Conservation (phyloP, 2,797 vertebrate genomes). For the Micrastur ruficollis region DNA sequence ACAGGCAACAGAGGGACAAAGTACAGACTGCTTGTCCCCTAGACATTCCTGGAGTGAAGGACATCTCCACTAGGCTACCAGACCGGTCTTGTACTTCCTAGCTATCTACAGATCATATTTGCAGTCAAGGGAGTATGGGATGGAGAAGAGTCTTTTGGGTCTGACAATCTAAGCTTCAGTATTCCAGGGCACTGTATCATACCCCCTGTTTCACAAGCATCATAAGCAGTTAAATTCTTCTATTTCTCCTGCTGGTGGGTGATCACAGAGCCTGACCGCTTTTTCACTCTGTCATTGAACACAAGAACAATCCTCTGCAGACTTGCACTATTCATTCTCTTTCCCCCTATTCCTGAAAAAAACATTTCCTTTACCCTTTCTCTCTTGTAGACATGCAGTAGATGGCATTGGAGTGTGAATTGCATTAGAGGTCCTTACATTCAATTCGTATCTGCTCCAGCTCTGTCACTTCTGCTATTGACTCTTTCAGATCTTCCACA, state of each 20-base stretch:
- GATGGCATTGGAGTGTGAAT: neutral
- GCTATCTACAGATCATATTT: neutral
- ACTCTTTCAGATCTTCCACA: constrained; percentile 95
- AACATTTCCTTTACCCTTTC: neutral
- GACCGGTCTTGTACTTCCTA: neutral
- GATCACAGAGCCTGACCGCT: neutral
- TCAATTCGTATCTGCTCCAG: constrained; percentile 99
- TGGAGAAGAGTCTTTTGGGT: neutral
- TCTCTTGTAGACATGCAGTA: neutral
- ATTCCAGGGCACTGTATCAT: neutral
- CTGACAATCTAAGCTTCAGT: neutral
- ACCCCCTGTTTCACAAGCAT: neutral
- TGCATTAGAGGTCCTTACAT: constrained; percentile 80
- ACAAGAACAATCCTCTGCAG: neutral
- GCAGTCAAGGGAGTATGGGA: neutral
- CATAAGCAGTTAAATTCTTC: neutral
- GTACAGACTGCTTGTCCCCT: neutral
- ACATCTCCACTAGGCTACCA: neutral
- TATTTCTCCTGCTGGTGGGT: neutral
- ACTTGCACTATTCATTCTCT: neutral
- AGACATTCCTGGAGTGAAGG: neutral
- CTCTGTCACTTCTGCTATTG: constrained; percentile 95
- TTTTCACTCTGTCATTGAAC: neutral
- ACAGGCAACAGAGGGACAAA: neutral
- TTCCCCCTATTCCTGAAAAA: neutral